Evolutionary conservation across 2,113 vertebrate genomes (phyloP).

Genomic region (Aspidoscelis tigris): DNA sequence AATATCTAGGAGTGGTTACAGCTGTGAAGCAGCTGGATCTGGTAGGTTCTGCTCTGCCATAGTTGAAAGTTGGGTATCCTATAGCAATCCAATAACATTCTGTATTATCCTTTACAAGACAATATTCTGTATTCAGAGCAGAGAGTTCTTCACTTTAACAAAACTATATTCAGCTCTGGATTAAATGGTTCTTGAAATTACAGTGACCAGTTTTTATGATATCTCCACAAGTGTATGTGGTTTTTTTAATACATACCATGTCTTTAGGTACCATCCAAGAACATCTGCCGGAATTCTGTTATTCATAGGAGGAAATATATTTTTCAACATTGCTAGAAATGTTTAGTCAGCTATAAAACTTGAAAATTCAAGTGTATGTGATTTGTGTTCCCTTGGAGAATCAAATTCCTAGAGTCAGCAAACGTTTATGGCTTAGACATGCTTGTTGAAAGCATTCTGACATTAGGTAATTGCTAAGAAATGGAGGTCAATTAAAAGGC

Average conservation of each 20-base stretch:
- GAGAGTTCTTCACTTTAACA: not conserved
- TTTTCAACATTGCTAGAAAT: slow-evolving; percentile 10
- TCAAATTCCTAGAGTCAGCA: slow-evolving; percentile 32
- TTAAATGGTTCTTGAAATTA: too few relatives aligned
- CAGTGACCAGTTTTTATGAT: too few relatives aligned
- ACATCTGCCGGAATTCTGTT: not conserved
- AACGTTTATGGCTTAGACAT: slow-evolving; percentile 13
- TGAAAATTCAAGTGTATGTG: slow-evolving; percentile 19
- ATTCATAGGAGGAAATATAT: not conserved
- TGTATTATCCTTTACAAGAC: not conserved
- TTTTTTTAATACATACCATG: too few relatives aligned
- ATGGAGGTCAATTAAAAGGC: slow-evolving; percentile 36
- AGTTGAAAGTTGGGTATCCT: not conserved
- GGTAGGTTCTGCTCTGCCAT: not conserved
- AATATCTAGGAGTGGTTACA: too few relatives aligned
- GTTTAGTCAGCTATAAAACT: slow-evolving; percentile 14
- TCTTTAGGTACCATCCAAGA: not conserved
- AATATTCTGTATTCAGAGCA: not conserved
- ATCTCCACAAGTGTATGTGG: too few relatives aligned
- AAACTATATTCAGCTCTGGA: too few relatives aligned
- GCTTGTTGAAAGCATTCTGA: slow-evolving; percentile 31
- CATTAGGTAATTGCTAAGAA: slow-evolving; percentile 35
- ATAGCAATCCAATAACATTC: not conserved
- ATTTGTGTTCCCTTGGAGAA: slow-evolving; percentile 23
- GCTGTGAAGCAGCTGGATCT: not conserved